Evolutionary conservation across 2,888 invertebrate species (phyloP), one percentile per base, ranked within the genome.

Genomic region (Ophion slaviceki): DNA sequence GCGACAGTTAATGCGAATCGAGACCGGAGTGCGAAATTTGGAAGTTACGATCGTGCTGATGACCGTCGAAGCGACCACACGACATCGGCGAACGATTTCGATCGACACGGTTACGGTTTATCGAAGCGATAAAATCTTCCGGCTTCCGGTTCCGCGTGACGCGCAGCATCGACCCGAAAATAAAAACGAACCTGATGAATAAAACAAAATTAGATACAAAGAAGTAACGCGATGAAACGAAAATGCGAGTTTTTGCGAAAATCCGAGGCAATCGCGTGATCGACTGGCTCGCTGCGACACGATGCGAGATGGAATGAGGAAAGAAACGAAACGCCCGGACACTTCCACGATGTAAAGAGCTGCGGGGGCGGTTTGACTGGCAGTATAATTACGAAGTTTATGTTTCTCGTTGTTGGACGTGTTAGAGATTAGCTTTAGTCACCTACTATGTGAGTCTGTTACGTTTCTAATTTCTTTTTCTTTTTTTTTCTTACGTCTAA

Each of bases 351-450:
- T 53, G 74, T 77, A 71, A 77, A 70, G 79, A 80, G 57, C 83
- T 40, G 67, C 47, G n/a, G 57, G 74, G 32, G 28, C 53, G 3
- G 71, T 20, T 83, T n/a, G 47, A 71, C 79, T 72, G 90, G 90
- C 88, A 77, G 88, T 90, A 87, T 86, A 85, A 91, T 89, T 87
- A 87, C 82, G 89, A 90, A 90, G 88, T 90, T 91, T 61, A 24
- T 89, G 85, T 87, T 87, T 91, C 86, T 91, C 88, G 87, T 91
- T 91, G 90, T 91, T 91, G 89, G 88, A 90, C 91, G 90, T 89
- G 80, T 90, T 90, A 89, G 86, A 70, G 83, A 84, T 90, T 89
- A 91, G 89, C 68, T 87, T 89, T 88, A 89, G 88, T 89, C 88
- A 88, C 70, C 71, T 80, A 64, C 86, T 87, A 89, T 87, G 88